A percentile compares a stretch with the other conserved stretches of the same genome.
Evolutionary conservation across 2,797 vertebrate species (phyloP).

Genomic region (Poeciliopsis infans): DNA sequence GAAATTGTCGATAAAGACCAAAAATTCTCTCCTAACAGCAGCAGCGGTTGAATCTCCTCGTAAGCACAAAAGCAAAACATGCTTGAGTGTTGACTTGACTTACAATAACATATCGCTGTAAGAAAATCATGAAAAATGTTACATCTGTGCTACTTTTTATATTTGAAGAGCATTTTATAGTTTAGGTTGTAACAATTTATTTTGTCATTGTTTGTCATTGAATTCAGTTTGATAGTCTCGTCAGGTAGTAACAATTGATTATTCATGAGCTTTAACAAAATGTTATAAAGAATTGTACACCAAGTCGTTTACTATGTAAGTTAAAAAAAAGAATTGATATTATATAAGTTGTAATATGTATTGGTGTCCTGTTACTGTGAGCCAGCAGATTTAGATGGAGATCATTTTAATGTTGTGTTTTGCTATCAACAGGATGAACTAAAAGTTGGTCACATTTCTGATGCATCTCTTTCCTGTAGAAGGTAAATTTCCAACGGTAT

Average conservation of each 20-base stretch:
- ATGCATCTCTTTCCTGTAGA: not conserved
- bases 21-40: not conserved
- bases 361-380: conserved; percentile 31
- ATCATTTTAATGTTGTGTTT: conserved; percentile 4
- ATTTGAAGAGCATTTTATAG: conserved; percentile 16
- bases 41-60: not conserved
- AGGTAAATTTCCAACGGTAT: not conserved
- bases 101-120: not conserved
- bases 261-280: conserved; percentile 5
- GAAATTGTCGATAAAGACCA: not conserved
- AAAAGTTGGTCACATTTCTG: not conserved
- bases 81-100: not conserved
- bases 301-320: conserved; percentile 5
- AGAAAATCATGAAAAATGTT: not conserved
- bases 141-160: conserved; percentile 26
- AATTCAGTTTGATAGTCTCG: not conserved
- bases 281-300: conserved; percentile 3
- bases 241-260: not conserved
- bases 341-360: conserved; percentile 13
- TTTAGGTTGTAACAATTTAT: conserved; percentile 19
- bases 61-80: not conserved
- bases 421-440: conserved; percentile 10
- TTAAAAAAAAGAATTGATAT: conserved; percentile 6
- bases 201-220: conserved; percentile 13
- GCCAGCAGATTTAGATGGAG: conserved; percentile 24